Evolutionary conservation across 2,888 invertebrate genomes (phyloP), one percentile per base, ranked within the genome.

Genomic region (Lobophora halterata): DNA sequence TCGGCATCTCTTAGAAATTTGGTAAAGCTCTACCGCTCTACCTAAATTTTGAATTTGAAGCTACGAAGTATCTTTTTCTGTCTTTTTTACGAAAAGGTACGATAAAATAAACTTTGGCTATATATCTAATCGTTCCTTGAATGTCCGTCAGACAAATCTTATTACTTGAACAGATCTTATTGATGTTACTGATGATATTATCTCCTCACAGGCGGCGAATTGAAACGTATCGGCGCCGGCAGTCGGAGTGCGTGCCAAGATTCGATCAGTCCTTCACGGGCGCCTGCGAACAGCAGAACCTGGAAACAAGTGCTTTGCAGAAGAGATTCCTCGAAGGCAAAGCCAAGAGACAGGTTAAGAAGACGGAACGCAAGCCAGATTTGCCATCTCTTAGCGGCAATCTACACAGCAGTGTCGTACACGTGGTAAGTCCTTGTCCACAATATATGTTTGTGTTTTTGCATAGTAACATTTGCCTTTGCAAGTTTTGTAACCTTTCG

Each of bases 251-350:
- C 73, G 93, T 93, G 71, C 95, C 96, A 46, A 90, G 96, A 48
- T 97, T 94, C 85, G 95, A 96, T 72, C 95, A 95, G 72, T 93
- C 95, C 51, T 94, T 95, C 79, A 94, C 90, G 71, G 95, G 95
- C 20, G 90, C 94, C 46, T 95, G 95, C 86, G 97, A 97, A 69
- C 96, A 96, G 74, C 96, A 97, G 75, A 92, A 94, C 61, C 92
- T 96, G 82, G 97, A 97, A 78, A 97, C 97, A 18, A 89, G 93
- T 57, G 91, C 95, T 52, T 89, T 97, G 49, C 95, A 96, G 77
- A 96, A 97, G 80, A 91, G 95, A 51, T 97, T 93, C 80, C 90
- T 97, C 61, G 97, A 97, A 82, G 94, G 93, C 74, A 97, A 96
- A 79, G 93, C 95, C 55, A 97, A 97, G 81, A 90, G 94, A 58